Evolutionary conservation across 2,113 vertebrate species (phyloP).

Genomic region (human (Homo sapiens)): DNA sequence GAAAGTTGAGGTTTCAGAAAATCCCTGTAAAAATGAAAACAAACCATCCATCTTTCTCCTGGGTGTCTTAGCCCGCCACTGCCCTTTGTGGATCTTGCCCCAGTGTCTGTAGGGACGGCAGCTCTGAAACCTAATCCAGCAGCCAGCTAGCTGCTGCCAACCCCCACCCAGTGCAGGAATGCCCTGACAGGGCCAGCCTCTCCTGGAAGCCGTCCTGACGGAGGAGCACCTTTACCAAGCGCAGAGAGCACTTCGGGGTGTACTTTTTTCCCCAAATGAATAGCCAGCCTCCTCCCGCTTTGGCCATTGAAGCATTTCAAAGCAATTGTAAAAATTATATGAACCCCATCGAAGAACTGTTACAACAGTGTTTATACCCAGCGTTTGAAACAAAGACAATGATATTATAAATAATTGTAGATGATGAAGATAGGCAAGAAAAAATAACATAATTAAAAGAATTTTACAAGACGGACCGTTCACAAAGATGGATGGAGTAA

Average conservation of each 20-base stretch:
- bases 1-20: constrained; percentile 86
- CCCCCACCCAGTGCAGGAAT: constrained; percentile 4
- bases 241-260: background rate
- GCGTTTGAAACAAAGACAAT: constrained; percentile 80
- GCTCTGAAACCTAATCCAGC: constrained; percentile 83
- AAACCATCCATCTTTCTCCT: constrained; percentile 83
- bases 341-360: constrained; percentile 74
- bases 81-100: constrained; percentile 83
- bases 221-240: background rate
- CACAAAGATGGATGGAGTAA: constrained; percentile 82
- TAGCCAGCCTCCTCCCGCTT: background rate
- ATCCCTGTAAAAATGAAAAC: constrained; percentile 87
- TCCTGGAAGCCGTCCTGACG: background rate
- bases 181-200: constrained; percentile 37
- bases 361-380: constrained; percentile 79
- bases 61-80: constrained; percentile 82
- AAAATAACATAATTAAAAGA: constrained; percentile 83
- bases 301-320: constrained; percentile 68
- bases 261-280: background rate
- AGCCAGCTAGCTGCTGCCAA: constrained; percentile 70
- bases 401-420: constrained; percentile 84
- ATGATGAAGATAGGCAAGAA: constrained; percentile 78
- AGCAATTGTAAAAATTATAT: constrained; percentile 75
- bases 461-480: constrained; percentile 82
- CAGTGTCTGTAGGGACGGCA: constrained; percentile 74